Percentiles rank a stretch among this genome's conserved stretches.
phyloP scores from a whole-genome alignment of 1,140 invertebrate genomes.

The Brachionus calyciflorus region DNA sequence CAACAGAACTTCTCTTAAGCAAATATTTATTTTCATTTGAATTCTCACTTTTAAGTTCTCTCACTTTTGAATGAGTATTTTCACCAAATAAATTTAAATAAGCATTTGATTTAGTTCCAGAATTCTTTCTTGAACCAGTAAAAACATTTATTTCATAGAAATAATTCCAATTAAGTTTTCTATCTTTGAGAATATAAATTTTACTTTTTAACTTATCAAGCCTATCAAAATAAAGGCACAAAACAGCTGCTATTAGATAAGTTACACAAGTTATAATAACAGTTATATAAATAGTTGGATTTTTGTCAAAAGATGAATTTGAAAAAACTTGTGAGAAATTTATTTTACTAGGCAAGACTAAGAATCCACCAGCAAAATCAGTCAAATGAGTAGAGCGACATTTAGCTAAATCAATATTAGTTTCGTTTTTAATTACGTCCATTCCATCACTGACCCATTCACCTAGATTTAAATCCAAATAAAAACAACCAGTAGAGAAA shows the following conservation, averaged over 20 bases:
- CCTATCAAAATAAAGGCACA: conserved; percentile 57
- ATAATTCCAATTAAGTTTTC: conserved; percentile 62
- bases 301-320: conserved; percentile 63
- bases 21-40: conserved; percentile 49
- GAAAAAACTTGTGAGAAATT: conserved; percentile 60
- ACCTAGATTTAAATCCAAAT: background rate
- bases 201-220: conserved; percentile 50
- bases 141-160: conserved; percentile 64
- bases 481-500: conserved; percentile 34
- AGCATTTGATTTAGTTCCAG: conserved; percentile 50
- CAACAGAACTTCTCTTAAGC: conserved; percentile 57
- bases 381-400: conserved; percentile 59
- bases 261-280: conserved; percentile 61
- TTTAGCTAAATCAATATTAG: conserved; percentile 48
- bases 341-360: conserved; percentile 59
- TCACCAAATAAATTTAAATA: conserved; percentile 44
- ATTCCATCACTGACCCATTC: conserved; percentile 10
- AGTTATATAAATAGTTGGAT: conserved; percentile 65
- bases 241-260: conserved; percentile 61
- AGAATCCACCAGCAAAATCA: conserved; percentile 58
- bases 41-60: conserved; percentile 38
- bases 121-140: conserved; percentile 62
- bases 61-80: background rate
- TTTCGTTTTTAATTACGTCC: conserved; percentile 45
- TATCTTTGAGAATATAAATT: conserved; percentile 60